Conservation (phyloP, 2,797 vertebrate genomes). For the Rhabdomys pumilio region DNA sequence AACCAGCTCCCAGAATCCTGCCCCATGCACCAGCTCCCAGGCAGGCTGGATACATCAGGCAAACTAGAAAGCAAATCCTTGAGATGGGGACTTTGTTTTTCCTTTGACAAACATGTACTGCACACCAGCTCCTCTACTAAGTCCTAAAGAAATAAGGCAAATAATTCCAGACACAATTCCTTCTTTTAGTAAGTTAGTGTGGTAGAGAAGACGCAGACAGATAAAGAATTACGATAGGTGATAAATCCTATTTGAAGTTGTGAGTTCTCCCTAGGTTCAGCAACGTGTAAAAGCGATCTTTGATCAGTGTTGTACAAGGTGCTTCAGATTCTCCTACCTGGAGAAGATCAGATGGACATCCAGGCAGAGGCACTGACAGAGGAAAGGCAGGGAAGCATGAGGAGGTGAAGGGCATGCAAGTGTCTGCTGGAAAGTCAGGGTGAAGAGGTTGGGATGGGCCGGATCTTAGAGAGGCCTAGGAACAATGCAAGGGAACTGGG, state of each 20-base stretch:
- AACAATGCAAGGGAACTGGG: neutral
- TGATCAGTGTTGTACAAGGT: neutral
- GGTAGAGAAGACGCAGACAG: neutral
- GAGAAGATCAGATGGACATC: neutral
- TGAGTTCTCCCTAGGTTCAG: neutral
- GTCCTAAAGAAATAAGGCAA: conserved; percentile 39
- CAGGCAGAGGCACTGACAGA: neutral
- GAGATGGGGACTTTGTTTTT: conserved; percentile 20
- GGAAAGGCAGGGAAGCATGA: neutral
- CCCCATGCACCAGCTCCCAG: neutral
- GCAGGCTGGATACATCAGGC: neutral
- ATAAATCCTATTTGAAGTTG: neutral
- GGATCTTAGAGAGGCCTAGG: neutral
- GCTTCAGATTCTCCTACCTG: neutral
- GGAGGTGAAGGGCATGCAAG: neutral
- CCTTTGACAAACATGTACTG: neutral
- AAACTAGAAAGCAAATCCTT: conserved; percentile 11
- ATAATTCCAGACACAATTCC: neutral
- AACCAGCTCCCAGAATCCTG: neutral
- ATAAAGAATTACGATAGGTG: neutral
- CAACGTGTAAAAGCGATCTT: conserved; percentile 16
- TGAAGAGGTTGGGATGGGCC: too few relatives aligned
- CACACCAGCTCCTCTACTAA: neutral
- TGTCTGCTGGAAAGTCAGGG: neutral
- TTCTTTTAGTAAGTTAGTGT: conserved; percentile 46